Evolutionary conservation across 2,888 invertebrate species (phyloP).

Genomic region (Drosophila basisetae): DNA sequence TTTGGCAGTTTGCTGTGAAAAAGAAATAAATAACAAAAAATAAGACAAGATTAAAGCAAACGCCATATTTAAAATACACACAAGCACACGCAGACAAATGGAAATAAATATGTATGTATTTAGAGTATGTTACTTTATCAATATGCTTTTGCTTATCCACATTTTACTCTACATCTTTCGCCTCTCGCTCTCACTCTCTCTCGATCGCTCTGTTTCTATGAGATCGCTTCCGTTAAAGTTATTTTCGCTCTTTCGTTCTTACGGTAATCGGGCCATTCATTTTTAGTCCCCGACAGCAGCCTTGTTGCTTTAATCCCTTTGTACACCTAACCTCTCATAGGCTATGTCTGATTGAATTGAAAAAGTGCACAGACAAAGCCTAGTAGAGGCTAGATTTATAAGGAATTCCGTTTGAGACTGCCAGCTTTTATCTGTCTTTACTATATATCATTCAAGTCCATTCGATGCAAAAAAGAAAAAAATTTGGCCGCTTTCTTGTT

Average conservation of each 20-base stretch:
- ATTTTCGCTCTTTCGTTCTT: conserved; percentile 9
- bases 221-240: conserved; percentile 2
- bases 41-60: conserved; percentile 45
- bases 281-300: conserved; percentile 6
- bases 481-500: conserved; percentile 42
- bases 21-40: conserved; percentile 20
- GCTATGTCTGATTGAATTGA: conserved; percentile 86
- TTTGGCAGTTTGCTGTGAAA: conserved; percentile 40
- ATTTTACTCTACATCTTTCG: conserved; percentile 28
- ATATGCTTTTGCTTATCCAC: conserved; percentile 43
- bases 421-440: neutral
- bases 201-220: neutral
- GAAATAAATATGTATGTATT: neutral
- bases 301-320: conserved; percentile 74
- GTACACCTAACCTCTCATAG: conserved; percentile 88
- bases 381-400: conserved; percentile 88
- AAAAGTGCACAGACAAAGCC: conserved; percentile 87
- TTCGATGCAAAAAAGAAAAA: conserved; percentile 5
- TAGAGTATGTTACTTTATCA: conserved; percentile 31
- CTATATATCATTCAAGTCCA: neutral
- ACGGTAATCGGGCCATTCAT: conserved; percentile 39
- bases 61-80: conserved; percentile 43
- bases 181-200: neutral
- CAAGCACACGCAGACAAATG: neutral
- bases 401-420: conserved; percentile 50